Percentiles rank a stretch among this genome's conserved stretches.
These are phyloP conservation scores for Pedicia rivosa DNA, from an alignment of 2,888 invertebrate species.

Conservation along the genomic window DNA sequence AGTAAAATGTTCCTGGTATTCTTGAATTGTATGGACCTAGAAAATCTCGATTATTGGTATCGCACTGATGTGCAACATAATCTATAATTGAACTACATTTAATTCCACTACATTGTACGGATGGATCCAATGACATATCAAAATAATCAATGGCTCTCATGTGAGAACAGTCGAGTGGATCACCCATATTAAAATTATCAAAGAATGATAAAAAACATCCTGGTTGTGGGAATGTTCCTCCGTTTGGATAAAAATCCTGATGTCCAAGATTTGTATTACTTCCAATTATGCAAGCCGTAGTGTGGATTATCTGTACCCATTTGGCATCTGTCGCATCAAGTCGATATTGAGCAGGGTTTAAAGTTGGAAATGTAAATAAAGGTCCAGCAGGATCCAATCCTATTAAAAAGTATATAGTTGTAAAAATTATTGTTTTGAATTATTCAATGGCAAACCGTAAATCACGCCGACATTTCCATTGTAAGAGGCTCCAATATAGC, in stretches of 20 bases:
- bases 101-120: no score
- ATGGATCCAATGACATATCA: no score
- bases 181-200: no score
- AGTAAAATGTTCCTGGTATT: no score
- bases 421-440: no score
- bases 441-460: no score
- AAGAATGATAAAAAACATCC: slow-evolving; percentile 14
- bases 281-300: slow-evolving; percentile 48
- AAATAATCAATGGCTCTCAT: no score
- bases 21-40: no score
- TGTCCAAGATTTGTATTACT: slow-evolving; percentile 23
- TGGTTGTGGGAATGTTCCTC: neutral
- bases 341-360: slow-evolving; percentile 25
- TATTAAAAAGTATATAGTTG: slow-evolving; percentile 22
- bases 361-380: slow-evolving; percentile 34
- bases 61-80: no score
- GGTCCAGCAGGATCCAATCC: slow-evolving; percentile 56
- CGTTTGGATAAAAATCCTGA: neutral
- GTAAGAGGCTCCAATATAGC: slow-evolving; percentile 35
- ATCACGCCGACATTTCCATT: slow-evolving; percentile 30
- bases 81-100: no score
- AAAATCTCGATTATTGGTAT: no score
- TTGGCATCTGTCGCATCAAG: slow-evolving; percentile 47
- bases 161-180: no score
- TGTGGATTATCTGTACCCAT: slow-evolving; percentile 62